phyloP scores from a whole-genome alignment of 2,888 invertebrate genomes.

The Apodemia duryi region DNA sequence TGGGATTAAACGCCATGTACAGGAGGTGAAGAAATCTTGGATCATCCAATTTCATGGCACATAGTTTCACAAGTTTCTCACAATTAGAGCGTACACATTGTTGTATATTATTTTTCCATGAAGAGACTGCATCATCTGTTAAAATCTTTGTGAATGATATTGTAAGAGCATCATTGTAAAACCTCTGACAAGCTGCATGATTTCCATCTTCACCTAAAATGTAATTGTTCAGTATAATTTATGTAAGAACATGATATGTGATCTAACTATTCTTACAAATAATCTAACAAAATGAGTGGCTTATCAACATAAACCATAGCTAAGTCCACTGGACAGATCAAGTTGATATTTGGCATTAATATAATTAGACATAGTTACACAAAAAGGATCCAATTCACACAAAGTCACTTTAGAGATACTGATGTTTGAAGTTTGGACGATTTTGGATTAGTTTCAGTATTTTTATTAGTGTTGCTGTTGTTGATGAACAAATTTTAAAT shows the following conservation, averaged over 20 bases:
- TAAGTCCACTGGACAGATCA: too few species aligned
- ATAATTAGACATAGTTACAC: too few species aligned
- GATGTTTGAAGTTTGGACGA: too few species aligned
- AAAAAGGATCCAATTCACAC: too few species aligned
- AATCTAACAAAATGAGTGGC: not conserved
- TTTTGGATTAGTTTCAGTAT: too few species aligned
- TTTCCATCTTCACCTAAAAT: constrained; percentile 88
- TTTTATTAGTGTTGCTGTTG: too few species aligned
- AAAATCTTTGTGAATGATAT: constrained; percentile 97
- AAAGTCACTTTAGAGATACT: too few species aligned
- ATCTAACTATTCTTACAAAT: not conserved
- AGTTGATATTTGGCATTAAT: too few species aligned
- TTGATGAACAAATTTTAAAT: too few species aligned
- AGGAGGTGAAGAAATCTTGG: constrained; percentile 94
- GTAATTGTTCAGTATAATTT: not conserved
- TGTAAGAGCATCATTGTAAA: constrained; percentile 96
- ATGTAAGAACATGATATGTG: not conserved
- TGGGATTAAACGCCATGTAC: constrained; percentile 96
- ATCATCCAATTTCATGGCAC: constrained; percentile 96
- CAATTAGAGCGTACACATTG: constrained; percentile 96
- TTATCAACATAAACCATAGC: too few species aligned
- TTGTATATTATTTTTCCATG: constrained; percentile 98
- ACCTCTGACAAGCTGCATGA: constrained; percentile 94
- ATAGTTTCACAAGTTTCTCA: constrained; percentile 93
- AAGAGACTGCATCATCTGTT: constrained; percentile 97